These are phyloP conservation scores for Muntiacus muntjak DNA, from an alignment of 2,113 vertebrate genomes.

Conservation along the genomic window DNA sequence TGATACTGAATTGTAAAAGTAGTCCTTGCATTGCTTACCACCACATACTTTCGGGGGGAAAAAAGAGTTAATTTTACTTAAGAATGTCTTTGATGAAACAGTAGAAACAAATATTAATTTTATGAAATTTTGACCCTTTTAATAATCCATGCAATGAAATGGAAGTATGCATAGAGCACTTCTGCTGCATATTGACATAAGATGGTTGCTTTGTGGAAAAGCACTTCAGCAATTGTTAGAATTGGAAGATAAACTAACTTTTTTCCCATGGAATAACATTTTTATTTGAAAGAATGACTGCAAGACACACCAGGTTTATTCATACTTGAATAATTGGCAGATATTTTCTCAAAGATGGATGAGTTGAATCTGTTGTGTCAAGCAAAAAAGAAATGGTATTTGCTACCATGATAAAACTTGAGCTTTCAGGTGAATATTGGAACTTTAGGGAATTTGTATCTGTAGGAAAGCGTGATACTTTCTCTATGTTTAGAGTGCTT, in stretches of 20 bases:
- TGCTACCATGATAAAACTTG: neutral
- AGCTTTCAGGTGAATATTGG: neutral
- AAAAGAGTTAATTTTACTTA: neutral
- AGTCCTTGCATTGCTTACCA: neutral
- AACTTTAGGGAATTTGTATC: neutral
- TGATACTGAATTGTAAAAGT: neutral
- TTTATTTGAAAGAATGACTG: neutral
- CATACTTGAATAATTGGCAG: neutral
- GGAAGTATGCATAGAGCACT: neutral
- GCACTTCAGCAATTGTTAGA: neutral
- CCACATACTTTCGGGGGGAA: neutral
- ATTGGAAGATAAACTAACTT: neutral
- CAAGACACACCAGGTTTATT: neutral
- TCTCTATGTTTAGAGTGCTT: neutral
- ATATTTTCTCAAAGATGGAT: neutral
- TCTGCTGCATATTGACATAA: neutral
- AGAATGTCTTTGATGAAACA: neutral
- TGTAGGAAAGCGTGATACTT: neutral
- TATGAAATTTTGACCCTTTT: neutral
- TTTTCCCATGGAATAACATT: neutral
- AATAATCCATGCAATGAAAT: neutral
- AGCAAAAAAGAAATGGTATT: neutral
- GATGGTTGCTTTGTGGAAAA: neutral
- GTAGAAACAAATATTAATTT: neutral
- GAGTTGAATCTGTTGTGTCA: neutral